Evolutionary conservation across 2,797 vertebrate species (phyloP).

Genomic region (Lithobates sylvaticus): DNA sequence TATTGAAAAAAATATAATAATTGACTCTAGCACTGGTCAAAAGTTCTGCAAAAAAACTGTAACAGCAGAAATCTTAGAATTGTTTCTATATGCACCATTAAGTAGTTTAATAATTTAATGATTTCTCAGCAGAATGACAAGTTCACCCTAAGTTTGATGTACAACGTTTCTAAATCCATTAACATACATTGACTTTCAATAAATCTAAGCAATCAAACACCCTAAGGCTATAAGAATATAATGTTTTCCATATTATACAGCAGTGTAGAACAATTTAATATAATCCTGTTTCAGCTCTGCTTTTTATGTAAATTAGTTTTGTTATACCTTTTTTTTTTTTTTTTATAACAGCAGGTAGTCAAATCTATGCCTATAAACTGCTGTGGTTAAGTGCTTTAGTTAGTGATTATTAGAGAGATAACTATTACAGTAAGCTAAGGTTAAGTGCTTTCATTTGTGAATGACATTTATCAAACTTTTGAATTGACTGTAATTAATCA

Average conservation of each 20-base stretch:
- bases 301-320: slow-evolving; percentile 21
- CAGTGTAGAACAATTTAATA: slow-evolving; percentile 39
- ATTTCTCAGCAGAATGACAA: slow-evolving; percentile 64
- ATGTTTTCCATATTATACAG: slow-evolving; percentile 35
- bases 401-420: not conserved
- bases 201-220: slow-evolving; percentile 58
- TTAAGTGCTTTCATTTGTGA: slow-evolving; percentile 1
- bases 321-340: slow-evolving; percentile 1
- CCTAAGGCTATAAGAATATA: slow-evolving; percentile 29
- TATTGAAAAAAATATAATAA: slow-evolving; percentile 43
- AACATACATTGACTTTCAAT: slow-evolving; percentile 65
- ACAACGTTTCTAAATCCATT: slow-evolving; percentile 60
- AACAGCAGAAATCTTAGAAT: slow-evolving; percentile 50
- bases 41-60: slow-evolving; percentile 33
- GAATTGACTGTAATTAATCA: not conserved
- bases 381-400: not conserved
- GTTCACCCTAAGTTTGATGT: slow-evolving; percentile 62
- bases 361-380: not conserved
- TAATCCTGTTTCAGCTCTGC: slow-evolving; percentile 30
- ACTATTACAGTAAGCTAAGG: slow-evolving; percentile 10
- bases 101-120: slow-evolving; percentile 65
- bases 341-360: slow-evolving; percentile 5
- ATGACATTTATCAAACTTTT: slow-evolving; percentile 32
- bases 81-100: slow-evolving; percentile 64
- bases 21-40: slow-evolving; percentile 53